Evolutionary conservation across 2,113 vertebrate genomes (phyloP).

Genomic region (Cisticola juncidis): DNA sequence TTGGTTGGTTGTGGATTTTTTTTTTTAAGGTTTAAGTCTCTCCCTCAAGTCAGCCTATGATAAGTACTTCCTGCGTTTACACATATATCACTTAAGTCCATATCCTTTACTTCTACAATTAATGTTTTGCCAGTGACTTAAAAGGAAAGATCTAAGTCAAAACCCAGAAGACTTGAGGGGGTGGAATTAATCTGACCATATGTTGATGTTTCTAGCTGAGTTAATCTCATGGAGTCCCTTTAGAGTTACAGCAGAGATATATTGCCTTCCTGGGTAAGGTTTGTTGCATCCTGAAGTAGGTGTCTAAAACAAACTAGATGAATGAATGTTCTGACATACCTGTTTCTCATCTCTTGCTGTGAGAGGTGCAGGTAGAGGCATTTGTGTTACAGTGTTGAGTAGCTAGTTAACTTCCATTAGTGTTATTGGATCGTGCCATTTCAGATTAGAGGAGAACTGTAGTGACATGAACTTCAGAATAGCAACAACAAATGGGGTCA

Average conservation of each 20-base stretch:
- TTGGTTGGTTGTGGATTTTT: neutral
- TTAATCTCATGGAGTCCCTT: neutral
- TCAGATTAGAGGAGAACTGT: neutral
- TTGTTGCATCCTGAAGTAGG: neutral
- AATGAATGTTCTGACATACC: neutral
- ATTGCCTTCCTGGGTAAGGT: neutral
- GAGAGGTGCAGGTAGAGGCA: neutral
- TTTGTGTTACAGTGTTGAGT: neutral
- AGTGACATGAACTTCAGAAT: neutral
- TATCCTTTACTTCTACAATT: neutral
- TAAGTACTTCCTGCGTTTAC: neutral
- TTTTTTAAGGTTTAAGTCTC: neutral
- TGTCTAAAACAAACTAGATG: neutral
- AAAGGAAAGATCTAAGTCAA: neutral
- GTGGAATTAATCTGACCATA: conserved; percentile 31
- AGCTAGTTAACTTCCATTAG: neutral
- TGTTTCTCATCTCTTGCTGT: neutral
- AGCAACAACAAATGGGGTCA: neutral
- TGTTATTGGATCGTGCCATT: neutral
- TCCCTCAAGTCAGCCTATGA: neutral
- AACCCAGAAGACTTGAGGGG: neutral
- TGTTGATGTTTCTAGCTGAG: conserved; percentile 22
- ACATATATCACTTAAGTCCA: neutral
- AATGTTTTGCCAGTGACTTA: neutral
- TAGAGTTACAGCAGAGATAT: neutral